phyloP scores from a whole-genome alignment of 1,140 invertebrate species.

The Drosophila repleta region DNA sequence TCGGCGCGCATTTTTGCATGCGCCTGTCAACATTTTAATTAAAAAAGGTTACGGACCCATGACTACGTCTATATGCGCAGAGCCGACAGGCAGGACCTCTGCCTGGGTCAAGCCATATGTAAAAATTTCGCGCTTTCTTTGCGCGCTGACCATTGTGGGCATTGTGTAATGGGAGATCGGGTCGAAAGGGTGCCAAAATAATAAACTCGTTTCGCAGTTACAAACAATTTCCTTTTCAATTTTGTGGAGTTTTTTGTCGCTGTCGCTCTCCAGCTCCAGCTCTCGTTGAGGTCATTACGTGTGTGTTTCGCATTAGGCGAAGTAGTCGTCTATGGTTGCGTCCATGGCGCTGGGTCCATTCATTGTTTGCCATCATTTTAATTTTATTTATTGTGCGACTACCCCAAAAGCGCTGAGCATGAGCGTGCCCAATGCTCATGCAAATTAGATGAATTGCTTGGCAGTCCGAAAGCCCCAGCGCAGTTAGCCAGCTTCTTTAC shows the following conservation, averaged over 20 bases:
- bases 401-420: constrained; percentile 20
- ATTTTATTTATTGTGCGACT: constrained; percentile 84
- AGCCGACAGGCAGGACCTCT: background rate
- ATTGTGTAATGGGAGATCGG: constrained; percentile 13
- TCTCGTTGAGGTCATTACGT: constrained; percentile 71
- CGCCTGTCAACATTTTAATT: constrained; percentile 84
- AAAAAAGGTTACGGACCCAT: constrained; percentile 82
- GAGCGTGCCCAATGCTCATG: constrained; percentile 64
- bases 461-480: constrained; percentile 47
- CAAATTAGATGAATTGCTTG: constrained; percentile 84
- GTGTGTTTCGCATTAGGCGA: constrained; percentile 73
- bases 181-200: constrained; percentile 83
- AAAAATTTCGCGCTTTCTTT: constrained; percentile 80
- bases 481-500: constrained; percentile 61
- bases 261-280: constrained; percentile 15
- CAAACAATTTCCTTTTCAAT: constrained; percentile 84
- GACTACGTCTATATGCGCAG: constrained; percentile 31
- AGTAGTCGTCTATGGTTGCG: constrained; percentile 61
- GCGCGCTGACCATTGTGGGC: constrained; percentile 38
- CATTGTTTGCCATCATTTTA: constrained; percentile 84
- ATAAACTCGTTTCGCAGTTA: constrained; percentile 84
- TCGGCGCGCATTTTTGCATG: constrained; percentile 72
- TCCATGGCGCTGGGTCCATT: constrained; percentile 43
- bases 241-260: constrained; percentile 49
- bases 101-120: constrained; percentile 58